Conservation (phyloP, 2,888 invertebrate species). For the Ptilodon capucinus region DNA sequence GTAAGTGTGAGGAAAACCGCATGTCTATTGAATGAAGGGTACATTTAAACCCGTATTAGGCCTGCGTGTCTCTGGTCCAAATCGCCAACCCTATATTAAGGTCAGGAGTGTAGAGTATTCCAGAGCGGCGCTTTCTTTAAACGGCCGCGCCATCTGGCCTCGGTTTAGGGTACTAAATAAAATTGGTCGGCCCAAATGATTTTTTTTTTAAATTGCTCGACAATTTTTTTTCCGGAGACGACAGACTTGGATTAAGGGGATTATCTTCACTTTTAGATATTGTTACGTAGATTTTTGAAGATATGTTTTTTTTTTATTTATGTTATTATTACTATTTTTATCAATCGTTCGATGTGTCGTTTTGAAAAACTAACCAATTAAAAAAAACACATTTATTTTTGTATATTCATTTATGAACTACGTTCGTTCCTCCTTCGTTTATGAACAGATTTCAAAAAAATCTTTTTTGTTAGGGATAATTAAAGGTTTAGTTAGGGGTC, state of each 20-base stretch:
- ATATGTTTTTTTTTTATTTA: neutral
- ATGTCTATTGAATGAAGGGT: too few species aligned
- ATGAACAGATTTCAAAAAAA: too few species aligned
- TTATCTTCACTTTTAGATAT: slow-evolving; percentile 18
- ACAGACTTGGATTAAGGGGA: slow-evolving; percentile 12
- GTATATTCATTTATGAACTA: too few species aligned
- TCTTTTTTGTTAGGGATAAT: too few species aligned
- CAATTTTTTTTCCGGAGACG: slow-evolving; percentile 11
- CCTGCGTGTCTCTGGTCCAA: too few species aligned
- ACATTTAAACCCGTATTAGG: too few species aligned
- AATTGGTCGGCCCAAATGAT: slow-evolving; percentile 16
- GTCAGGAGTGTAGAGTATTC: neutral
- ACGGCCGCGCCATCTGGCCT: neutral
- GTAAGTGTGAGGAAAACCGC: too few species aligned
- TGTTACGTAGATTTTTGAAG: neutral
- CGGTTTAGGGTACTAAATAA: slow-evolving; percentile 16
- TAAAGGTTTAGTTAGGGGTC: too few species aligned
- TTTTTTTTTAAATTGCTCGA: slow-evolving; percentile 18
- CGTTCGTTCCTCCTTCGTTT: too few species aligned
- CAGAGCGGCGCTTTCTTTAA: neutral
- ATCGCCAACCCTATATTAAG: neutral
- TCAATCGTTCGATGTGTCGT: too few species aligned
- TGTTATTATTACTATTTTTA: neutral
- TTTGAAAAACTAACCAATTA: too few species aligned
- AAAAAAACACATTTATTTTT: too few species aligned